phyloP scores from a whole-genome alignment of 2,113 vertebrate genomes.

The rat (Rattus norvegicus) region GRCr8 NC_086035.1:77008001-77008500 shows the following conservation, averaged over 20 bases:
- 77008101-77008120: too few species aligned
- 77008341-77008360: not conserved
- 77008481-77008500: not conserved
- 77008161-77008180: not conserved
- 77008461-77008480: not conserved
- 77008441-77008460: not conserved
- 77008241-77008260: not conserved
- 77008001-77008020: too few species aligned
- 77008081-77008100: too few species aligned
- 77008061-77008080: too few species aligned
- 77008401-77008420: not conserved
- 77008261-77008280: not conserved
- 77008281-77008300: not conserved
- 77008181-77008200: not conserved
- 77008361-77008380: constrained; percentile 13
- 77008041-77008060: too few species aligned
- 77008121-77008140: not conserved
- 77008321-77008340: not conserved
- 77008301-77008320: not conserved
- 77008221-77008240: not conserved
- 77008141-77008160: not conserved
- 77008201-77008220: not conserved
- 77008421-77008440: not conserved
- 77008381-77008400: not conserved
- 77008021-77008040: too few species aligned